These are phyloP conservation scores for Aporrectodea caliginosa DNA, from an alignment of 1,140 invertebrate species.

Conservation along the genomic window DNA sequence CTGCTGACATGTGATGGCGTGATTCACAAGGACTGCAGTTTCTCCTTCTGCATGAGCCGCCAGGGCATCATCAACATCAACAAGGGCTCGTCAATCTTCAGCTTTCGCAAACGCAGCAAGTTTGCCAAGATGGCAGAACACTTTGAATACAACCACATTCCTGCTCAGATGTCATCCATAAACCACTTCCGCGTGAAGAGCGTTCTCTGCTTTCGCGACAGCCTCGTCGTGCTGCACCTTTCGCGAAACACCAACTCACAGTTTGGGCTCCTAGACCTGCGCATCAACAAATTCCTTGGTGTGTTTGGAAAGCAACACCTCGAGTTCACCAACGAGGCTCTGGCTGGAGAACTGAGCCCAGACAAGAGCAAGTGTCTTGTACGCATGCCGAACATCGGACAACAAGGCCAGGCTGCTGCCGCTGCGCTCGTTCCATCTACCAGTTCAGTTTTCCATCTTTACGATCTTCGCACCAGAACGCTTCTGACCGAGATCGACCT, in stretches of 20 bases:
- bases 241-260: conserved; percentile 52
- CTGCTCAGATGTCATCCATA: conserved; percentile 54
- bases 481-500: conserved; percentile 43
- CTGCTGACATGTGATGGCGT: conserved; percentile 48
- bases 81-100: conserved; percentile 49
- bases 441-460: conserved; percentile 42
- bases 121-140: conserved; percentile 56
- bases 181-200: conserved; percentile 55
- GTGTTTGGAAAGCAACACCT: conserved; percentile 51
- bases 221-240: conserved; percentile 48
- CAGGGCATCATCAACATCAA: conserved; percentile 54
- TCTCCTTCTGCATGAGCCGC: conserved; percentile 51
- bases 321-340: conserved; percentile 51
- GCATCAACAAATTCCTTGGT: conserved; percentile 51
- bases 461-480: conserved; percentile 43
- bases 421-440: neutral
- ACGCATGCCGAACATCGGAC: conserved; percentile 40
- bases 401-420: conserved; percentile 1
- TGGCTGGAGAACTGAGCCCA: conserved; percentile 53
- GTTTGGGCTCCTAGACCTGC: conserved; percentile 52
- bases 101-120: conserved; percentile 49
- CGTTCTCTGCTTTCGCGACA: conserved; percentile 46
- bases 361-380: conserved; percentile 51
- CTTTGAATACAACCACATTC: conserved; percentile 56
- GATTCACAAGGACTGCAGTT: conserved; percentile 53